Evolutionary conservation across 2,888 invertebrate genomes (phyloP), one percentile per base, ranked within the genome.

Genomic region (Drepanosiphum platanoidis): DNA sequence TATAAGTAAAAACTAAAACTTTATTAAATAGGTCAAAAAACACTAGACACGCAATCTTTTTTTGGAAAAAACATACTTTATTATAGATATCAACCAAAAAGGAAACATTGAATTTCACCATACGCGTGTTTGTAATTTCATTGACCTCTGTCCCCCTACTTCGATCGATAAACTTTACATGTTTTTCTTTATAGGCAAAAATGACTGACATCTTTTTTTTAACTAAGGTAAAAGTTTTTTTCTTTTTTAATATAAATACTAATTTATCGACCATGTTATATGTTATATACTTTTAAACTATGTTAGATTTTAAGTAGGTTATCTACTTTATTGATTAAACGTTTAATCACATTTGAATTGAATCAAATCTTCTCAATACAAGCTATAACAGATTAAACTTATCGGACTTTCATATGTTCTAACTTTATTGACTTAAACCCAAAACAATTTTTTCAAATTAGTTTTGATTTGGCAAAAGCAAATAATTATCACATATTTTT

Each of bases 61-160:
- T 46, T 34, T 0, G n/a, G 46, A 64, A 80, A 58, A 75, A 81
- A 22, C 18, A 30, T 30, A 34, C 34, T 66, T 64, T 36, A 66
- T 15, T 71, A 71, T 13, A 61, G 39, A 42, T 46, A 74, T 30
- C 46, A 58, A 39, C n/a, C 15, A 52, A 77, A 77, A 75, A 66
- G 36, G 72, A 83, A 84, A 84, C 32, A 36, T 32, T 30, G 42
- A 77, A 77, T 68, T 77, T 52, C 36, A 77, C 58, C 27, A 46
- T 34, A 83, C 27, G 77, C 84, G 52, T 84, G 84, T 77, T 30
- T 58, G 36, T 68, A 68, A 84, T 84, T 84, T 68, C 84, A 84
- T 84, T 84, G 84, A 84, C 84, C 84, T 39, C 52, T 15, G 36
- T 34, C 66, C 68, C n/a, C n/a, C 66, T 68, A 77, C 77, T 39